Conservation (phyloP, 2,113 vertebrate species). For the Sander vitreus region DNA sequence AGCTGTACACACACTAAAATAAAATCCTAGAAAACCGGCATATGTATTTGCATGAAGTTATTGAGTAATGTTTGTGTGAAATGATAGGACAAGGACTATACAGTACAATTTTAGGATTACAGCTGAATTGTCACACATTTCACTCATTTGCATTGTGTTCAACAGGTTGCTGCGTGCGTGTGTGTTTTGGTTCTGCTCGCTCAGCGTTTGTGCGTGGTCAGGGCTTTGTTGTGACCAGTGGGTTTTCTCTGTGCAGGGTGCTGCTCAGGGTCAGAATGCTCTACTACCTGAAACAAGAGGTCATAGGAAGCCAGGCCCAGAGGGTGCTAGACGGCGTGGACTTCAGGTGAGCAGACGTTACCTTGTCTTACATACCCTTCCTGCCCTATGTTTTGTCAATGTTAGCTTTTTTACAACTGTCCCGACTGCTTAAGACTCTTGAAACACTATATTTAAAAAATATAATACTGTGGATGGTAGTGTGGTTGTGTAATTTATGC, state of each 20-base stretch:
- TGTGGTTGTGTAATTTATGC: not conserved
- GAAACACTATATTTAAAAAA: not conserved
- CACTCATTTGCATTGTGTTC: conserved; percentile 42
- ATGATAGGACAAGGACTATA: not conserved
- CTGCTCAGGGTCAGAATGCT: conserved; percentile 98
- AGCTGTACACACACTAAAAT: not conserved
- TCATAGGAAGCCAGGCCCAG: conserved; percentile 93
- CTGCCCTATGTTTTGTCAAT: not conserved
- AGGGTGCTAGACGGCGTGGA: conserved; percentile 93
- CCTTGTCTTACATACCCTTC: not conserved
- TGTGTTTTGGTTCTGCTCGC: conserved; percentile 57
- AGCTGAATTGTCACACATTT: conserved; percentile 34
- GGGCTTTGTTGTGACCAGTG: conserved; percentile 75
- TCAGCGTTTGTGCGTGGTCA: conserved; percentile 70
- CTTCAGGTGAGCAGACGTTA: conserved; percentile 87
- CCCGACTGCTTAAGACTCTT: not conserved
- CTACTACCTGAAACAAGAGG: conserved; percentile 99
- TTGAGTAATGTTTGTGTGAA: not conserved
- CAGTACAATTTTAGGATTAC: not conserved
- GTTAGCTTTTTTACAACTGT: not conserved
- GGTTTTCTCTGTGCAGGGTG: conserved; percentile 87
- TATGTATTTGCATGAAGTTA: not conserved
- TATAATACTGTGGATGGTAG: not conserved
- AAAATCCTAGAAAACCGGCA: not conserved
- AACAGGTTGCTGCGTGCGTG: conserved; percentile 15